Evolutionary conservation across 2,888 invertebrate species (phyloP).

Genomic region (Periphyllus acericola): DNA sequence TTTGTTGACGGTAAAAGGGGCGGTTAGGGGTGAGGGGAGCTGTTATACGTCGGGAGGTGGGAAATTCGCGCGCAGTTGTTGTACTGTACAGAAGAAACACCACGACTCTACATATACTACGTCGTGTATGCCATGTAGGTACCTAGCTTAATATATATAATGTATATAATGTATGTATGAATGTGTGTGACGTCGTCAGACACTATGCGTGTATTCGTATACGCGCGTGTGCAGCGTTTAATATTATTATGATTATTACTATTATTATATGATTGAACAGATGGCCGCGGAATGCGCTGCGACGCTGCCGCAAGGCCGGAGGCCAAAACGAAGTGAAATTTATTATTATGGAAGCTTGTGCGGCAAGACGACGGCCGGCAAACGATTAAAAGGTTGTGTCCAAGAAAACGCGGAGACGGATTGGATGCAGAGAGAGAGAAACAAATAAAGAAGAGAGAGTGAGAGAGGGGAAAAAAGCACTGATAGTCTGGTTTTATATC

Average conservation of each 20-base stretch:
- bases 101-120: background rate
- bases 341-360: conserved; percentile 55
- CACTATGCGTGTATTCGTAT: background rate
- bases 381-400: conserved; percentile 37
- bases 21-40: background rate
- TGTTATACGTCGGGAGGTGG: background rate
- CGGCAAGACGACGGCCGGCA: background rate
- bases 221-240: background rate
- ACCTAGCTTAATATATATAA: background rate
- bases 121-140: background rate
- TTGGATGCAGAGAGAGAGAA: conserved; percentile 18
- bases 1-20: background rate
- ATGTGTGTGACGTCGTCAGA: background rate
- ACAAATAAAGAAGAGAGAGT: conserved; percentile 49
- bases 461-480: conserved; percentile 38
- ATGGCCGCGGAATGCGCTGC: conserved; percentile 52
- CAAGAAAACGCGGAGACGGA: conserved; percentile 10
- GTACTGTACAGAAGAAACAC: background rate
- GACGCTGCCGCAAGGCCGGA: conserved; percentile 15
- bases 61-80: background rate
- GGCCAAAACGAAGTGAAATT: conserved; percentile 58
- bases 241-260: conserved; percentile 13
- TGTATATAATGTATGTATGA: background rate
- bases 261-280: conserved; percentile 52
- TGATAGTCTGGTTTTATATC: conserved; percentile 56